phyloP scores from a whole-genome alignment of 2,888 invertebrate species.

The Boloria euphrosyne region DNA sequence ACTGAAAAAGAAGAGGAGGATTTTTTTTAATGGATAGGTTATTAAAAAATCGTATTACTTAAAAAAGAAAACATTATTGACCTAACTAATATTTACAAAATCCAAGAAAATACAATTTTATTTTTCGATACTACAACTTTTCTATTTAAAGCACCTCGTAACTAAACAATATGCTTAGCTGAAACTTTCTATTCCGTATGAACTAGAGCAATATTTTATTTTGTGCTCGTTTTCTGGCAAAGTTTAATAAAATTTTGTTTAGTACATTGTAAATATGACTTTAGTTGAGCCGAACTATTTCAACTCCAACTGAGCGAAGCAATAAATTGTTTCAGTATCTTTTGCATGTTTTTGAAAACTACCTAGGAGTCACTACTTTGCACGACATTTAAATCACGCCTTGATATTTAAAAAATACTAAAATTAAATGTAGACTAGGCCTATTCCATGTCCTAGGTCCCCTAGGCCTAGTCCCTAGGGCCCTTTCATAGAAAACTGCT shows the following conservation, averaged over 20 bases:
- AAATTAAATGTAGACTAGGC: too few species aligned
- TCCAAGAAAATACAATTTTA: too few species aligned
- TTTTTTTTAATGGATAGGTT: too few species aligned
- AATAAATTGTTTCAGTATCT: conserved; percentile 2
- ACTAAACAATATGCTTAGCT: neutral
- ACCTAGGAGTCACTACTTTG: neutral
- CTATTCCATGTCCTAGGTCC: too few species aligned
- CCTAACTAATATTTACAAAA: too few species aligned
- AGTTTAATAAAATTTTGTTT: conserved; percentile 2
- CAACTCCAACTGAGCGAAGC: neutral
- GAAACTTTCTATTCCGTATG: neutral
- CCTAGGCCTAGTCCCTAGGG: too few species aligned
- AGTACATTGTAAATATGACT: conserved; percentile 15
- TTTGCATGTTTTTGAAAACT: neutral
- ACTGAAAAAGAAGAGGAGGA: too few species aligned
- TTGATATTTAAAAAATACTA: too few species aligned
- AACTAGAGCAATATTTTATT: conserved; percentile 7
- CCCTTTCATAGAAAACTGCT: too few species aligned
- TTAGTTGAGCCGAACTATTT: conserved; percentile 3
- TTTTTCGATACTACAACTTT: too few species aligned
- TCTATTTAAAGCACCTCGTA: neutral
- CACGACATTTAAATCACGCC: neutral
- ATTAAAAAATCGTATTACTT: too few species aligned
- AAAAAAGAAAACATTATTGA: too few species aligned
- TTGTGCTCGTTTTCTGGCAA: neutral